A percentile compares a stretch with the other conserved stretches of the same genome.
Conservation (phyloP, 2,113 vertebrate genomes). For the Myanophis thanlyinensis region DNA sequence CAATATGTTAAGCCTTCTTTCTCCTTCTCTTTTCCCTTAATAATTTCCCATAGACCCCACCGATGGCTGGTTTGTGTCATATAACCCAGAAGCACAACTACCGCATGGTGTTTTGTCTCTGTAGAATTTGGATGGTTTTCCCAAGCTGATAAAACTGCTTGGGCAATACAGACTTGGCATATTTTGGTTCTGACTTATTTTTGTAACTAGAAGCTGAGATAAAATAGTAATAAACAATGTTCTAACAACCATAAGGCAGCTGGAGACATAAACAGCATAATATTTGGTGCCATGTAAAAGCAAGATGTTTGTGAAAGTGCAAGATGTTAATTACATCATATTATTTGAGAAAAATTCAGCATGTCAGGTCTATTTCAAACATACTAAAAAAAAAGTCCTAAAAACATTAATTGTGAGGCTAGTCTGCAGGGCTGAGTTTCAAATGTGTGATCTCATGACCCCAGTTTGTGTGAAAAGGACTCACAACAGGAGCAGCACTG, state of each 20-base stretch:
- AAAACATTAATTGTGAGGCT: not conserved
- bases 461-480: not conserved
- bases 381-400: not conserved
- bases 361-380: not conserved
- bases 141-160: constrained; percentile 71
- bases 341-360: constrained; percentile 32
- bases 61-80: constrained; percentile 21
- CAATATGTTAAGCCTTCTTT: constrained; percentile 37
- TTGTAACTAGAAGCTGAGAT: not conserved
- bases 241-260: constrained; percentile 13
- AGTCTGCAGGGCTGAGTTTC: not conserved
- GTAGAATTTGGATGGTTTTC: constrained; percentile 63
- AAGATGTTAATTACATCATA: not conserved
- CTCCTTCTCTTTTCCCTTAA: constrained; percentile 10
- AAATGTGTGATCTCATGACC: not conserved
- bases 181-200: constrained; percentile 40
- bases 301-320: not conserved
- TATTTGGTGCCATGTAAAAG: not conserved
- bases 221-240: constrained; percentile 19
- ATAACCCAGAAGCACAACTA: not conserved
- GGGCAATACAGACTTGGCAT: constrained; percentile 34
- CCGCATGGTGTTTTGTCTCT: constrained; percentile 17
- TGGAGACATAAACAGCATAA: constrained; percentile 14
- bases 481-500: not conserved
- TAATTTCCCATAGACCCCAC: constrained; percentile 44